Conservation (phyloP, 2,797 vertebrate species). For the Oryzias dopingdopingensis region DNA sequence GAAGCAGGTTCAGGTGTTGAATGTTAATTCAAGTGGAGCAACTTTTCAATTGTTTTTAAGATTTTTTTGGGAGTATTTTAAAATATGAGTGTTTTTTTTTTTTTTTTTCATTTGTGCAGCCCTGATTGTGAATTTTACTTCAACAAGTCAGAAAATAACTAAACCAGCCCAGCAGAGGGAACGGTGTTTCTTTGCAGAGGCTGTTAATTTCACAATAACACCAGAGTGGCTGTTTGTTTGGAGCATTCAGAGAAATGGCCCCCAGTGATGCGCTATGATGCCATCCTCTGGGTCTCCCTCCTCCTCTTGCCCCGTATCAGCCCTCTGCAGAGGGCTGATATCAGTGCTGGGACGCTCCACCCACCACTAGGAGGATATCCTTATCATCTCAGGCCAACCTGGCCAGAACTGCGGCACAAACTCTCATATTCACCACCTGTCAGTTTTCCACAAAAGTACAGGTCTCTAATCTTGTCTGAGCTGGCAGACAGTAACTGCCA, state of each 20-base stretch:
- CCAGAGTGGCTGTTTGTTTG: slow-evolving; percentile 12
- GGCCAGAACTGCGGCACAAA: slow-evolving; percentile 16
- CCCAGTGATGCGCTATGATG: slow-evolving; percentile 32
- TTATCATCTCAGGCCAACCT: slow-evolving; percentile 74
- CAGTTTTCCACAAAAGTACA: slow-evolving; percentile 20
- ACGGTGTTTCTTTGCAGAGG: neutral
- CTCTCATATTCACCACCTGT: slow-evolving; percentile 31
- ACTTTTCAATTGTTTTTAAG: too few relatives aligned
- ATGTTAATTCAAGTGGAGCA: too few relatives aligned
- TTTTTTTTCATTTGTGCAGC: too few relatives aligned
- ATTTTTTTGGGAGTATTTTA: too few relatives aligned
- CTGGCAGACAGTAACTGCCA: slow-evolving; percentile 20
- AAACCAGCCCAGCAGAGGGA: neutral
- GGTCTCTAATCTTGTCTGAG: slow-evolving; percentile 29
- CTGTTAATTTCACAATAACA: neutral
- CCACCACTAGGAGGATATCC: slow-evolving; percentile 70
- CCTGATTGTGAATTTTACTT: too few relatives aligned
- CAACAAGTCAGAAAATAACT: neutral
- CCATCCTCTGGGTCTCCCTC: slow-evolving; percentile 53
- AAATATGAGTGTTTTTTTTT: too few relatives aligned
- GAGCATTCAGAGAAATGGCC: slow-evolving; percentile 43
- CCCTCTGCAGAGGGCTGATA: slow-evolving; percentile 68
- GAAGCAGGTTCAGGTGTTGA: too few relatives aligned
- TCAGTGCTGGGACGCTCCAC: slow-evolving; percentile 74
- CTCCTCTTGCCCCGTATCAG: slow-evolving; percentile 73